Evolutionary conservation across 1,140 invertebrate species (phyloP), one percentile per base, ranked within the genome.

Genomic region (Drosophila tsacasi): DNA sequence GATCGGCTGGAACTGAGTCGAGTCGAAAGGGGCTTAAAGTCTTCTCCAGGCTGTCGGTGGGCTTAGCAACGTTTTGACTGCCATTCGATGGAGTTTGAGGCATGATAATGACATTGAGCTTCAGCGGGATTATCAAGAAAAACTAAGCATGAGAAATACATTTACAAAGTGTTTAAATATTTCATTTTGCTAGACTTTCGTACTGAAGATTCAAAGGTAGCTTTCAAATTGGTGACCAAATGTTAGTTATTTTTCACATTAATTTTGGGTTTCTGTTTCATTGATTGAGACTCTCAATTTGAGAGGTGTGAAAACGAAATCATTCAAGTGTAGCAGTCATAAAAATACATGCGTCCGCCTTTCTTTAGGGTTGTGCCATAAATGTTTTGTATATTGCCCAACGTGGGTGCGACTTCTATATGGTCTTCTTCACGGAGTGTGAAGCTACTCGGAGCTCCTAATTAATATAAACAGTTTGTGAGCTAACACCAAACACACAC

Each of bases 381-480:
- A 79, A 79, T 78, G 60, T 21, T 37, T 17, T 35, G 49, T 61
- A 23, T 65, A 65, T 40, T 59, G 52, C 40, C 25, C 55, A 17
- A 55, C 40, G 49, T 75, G 71, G 71, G 73, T 75, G 73, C 64
- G 76, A 69, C 61, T 61, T 37, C 68, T 42, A 52, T 42, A 50
- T 60, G 69, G 44, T 42, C 37, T 42, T 57, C 46, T 25, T n/a
- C n/a, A 15, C 23, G 2, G 21, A 67, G 76, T 78, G 76, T 78
- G 75, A 78, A 67, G 73, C 35, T 50, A 64, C 72, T 67, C 55
- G 19, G 46, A 39, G 42, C 30, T 78, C 47, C 76, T 79, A 79
- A 79, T 79, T 79, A 79, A 79, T 79, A 79, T 63, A 65, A 74
- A 80, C 77, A 74, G 62, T 61, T 73, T 73, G 76, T 73, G 69